Conservation (phyloP, 92 coral and sea anemone species). For the Pocillopora grandis region DNA sequence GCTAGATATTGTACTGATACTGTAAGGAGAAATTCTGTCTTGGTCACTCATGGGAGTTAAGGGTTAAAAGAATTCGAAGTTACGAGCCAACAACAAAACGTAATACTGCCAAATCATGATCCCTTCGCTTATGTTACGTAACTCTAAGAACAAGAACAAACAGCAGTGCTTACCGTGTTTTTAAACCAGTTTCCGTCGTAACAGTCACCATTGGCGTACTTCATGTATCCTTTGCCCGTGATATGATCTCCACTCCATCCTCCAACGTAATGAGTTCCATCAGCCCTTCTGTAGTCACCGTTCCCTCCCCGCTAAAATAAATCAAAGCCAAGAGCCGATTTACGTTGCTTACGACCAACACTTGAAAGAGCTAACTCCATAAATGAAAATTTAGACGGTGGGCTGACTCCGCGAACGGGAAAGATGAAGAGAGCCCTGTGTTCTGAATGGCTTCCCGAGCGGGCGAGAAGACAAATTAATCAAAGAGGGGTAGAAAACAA, state of each 20-base stretch:
- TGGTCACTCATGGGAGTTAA: too few relatives aligned
- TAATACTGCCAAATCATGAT: too few relatives aligned
- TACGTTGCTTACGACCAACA: background rate
- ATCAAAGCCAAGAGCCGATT: background rate
- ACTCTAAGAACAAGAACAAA: background rate
- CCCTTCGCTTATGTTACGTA: too few relatives aligned
- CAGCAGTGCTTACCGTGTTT: constrained; percentile 66
- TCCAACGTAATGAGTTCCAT: constrained; percentile 80
- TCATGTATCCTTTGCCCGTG: constrained; percentile 87
- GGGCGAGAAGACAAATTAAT: background rate
- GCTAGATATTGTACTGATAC: too few relatives aligned
- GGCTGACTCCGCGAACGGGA: too few relatives aligned
- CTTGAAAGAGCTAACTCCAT: background rate
- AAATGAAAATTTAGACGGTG: too few relatives aligned
- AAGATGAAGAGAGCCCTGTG: background rate
- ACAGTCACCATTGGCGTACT: constrained; percentile 76
- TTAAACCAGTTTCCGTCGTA: constrained; percentile 89
- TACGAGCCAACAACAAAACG: too few relatives aligned
- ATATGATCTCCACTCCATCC: constrained; percentile 95
- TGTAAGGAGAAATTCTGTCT: too few relatives aligned
- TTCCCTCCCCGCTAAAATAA: constrained; percentile 74
- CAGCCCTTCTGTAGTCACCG: constrained; percentile 67
- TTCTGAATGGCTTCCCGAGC: background rate
- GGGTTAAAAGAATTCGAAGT: too few relatives aligned
- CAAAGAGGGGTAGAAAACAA: background rate